Evolutionary conservation across 1,140 invertebrate genomes (phyloP).

Genomic region (Leptoteleia sp.): DNA sequence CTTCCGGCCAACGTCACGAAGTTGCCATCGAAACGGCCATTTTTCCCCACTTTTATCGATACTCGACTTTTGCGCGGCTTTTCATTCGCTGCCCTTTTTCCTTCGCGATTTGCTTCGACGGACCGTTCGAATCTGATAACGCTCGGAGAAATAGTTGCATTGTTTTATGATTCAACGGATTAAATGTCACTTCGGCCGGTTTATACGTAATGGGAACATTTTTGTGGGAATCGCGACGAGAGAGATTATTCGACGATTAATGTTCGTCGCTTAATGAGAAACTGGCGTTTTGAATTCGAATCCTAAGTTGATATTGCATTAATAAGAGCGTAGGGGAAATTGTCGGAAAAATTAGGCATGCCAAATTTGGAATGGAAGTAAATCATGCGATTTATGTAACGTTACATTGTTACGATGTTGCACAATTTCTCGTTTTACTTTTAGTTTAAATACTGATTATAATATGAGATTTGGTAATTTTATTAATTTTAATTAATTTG

Average conservation of each 20-base stretch:
- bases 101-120: slow-evolving; percentile 14
- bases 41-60: no score
- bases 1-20: no score
- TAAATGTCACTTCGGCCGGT: slow-evolving; percentile 44
- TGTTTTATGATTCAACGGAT: slow-evolving; percentile 36
- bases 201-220: slow-evolving; percentile 31
- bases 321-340: slow-evolving; percentile 6
- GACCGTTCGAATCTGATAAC: slow-evolving; percentile 34
- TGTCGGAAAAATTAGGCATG: neutral
- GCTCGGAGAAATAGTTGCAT: slow-evolving; percentile 30
- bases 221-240: slow-evolving; percentile 19
- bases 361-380: slow-evolving; percentile 2
- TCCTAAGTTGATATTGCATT: neutral
- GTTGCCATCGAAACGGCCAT: no score
- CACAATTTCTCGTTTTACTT: neutral
- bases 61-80: no score
- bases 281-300: no score
- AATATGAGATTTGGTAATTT: no score
- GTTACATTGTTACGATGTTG: neutral
- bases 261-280: slow-evolving; percentile 22
- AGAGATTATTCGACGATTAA: slow-evolving; percentile 19
- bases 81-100: no score
- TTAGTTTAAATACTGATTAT: no score
- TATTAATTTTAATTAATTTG: no score
- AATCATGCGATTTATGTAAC: slow-evolving; percentile 18